A percentile compares a stretch with the other conserved stretches of the same genome.
Evolutionary conservation across 2,888 invertebrate species (phyloP).

Genomic region (Hypomecis punctinalis): DNA sequence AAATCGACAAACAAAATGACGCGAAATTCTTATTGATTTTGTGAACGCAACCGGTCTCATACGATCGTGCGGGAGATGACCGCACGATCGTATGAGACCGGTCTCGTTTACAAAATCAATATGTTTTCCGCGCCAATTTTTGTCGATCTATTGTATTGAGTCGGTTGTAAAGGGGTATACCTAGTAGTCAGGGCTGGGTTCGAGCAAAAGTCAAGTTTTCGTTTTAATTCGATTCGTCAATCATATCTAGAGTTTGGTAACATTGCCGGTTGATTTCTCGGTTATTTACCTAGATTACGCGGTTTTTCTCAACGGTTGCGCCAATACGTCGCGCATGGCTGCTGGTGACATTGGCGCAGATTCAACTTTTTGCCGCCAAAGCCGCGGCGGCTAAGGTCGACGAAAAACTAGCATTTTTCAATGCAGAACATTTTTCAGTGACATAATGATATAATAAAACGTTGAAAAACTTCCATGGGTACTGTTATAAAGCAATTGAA

Average conservation of each 20-base stretch:
- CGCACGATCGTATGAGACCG: too few species aligned
- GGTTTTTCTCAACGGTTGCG: conserved; percentile 78
- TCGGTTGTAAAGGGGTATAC: too few species aligned
- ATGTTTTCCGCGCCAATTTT: too few species aligned
- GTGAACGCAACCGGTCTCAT: too few species aligned
- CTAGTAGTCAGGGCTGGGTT: too few species aligned
- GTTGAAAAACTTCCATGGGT: conserved; percentile 32
- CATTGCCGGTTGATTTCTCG: conserved; percentile 77
- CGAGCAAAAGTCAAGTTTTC: conserved; percentile 16
- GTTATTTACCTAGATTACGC: conserved; percentile 81
- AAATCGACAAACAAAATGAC: too few species aligned
- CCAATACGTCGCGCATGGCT: conserved; percentile 78
- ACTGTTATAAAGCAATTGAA: conserved; percentile 37
- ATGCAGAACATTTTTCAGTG: conserved; percentile 50
- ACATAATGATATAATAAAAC: conserved; percentile 45
- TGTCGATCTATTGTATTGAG: too few species aligned
- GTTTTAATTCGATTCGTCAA: conserved; percentile 35
- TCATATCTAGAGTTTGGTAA: conserved; percentile 64
- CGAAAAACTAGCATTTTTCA: conserved; percentile 55
- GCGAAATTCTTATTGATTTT: too few species aligned
- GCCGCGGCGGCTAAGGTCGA: conserved; percentile 60
- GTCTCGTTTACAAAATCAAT: too few species aligned
- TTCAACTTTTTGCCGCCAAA: conserved; percentile 72
- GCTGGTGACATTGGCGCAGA: conserved; percentile 75
- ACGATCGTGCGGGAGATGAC: too few species aligned